Base-by-base conservation (phyloP, 2,797 vertebrate species). In the Enteromius trimaculatus region DNA sequence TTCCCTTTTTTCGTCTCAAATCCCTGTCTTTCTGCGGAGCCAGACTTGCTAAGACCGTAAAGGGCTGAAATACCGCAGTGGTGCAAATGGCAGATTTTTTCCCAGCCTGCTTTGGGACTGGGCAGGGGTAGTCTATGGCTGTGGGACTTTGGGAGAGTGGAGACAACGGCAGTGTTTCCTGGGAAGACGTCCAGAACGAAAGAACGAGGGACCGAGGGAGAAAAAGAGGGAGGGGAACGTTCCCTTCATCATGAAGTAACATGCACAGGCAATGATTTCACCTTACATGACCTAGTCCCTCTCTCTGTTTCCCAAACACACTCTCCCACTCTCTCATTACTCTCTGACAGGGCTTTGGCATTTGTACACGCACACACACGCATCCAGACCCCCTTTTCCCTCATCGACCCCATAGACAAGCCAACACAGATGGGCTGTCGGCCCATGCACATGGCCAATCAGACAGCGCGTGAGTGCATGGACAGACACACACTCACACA, bases 51-150 rank as follows among this genome's bases (percentile, higher is more conserved):
- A 65, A 82, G 86, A 77, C 79, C 58, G 70, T 88, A 74, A 86
- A 87, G 84, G 70, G 83, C 85, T 88, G 84, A 84, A 82, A 88
- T 86, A 83, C 86, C 66, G 88, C 84, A 87, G 88, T 87, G 85
- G 88, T 82, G 81, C 76, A 79, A 79, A 78, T 87, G 87, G 82
- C 85, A 86, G 88, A 89, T 88, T 85, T 87, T 71, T 89, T 88
- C 88, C 87, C 88, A 89, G 88, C 66, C 85, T 87, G 83, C 84
- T 86, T 85, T 88, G 87, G 82, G 87, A 87, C 85, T 79, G 86
- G 75, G 84, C 64, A 84, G 84, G 83, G 68, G 81, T 60, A 78
- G 78, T 68, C 55, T 79, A 58, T 64, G 84, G 80, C 80, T 82
- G 39, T 86, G 82, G 86, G 79, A 87, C 86, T 84, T 83, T 84